phyloP scores from a whole-genome alignment of 2,113 vertebrate species.

The Mirounga angustirostris region DNA sequence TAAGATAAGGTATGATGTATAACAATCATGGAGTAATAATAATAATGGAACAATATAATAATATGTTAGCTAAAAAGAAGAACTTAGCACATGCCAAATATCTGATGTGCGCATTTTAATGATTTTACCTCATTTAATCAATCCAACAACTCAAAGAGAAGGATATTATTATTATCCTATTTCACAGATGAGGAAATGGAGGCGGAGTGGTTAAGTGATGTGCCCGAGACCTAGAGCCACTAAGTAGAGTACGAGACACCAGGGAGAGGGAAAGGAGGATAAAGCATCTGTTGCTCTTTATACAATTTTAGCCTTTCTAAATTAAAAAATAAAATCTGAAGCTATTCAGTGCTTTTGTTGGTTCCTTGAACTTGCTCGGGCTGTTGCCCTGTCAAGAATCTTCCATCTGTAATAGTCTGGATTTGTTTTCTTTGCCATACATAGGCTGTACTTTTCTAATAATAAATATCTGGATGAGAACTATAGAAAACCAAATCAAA shows the following conservation, averaged over 20 bases:
- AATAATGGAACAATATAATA: background rate
- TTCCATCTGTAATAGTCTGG: background rate
- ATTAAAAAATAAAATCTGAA: background rate
- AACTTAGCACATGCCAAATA: background rate
- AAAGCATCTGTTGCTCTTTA: background rate
- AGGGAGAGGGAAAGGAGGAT: background rate
- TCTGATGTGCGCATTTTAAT: background rate
- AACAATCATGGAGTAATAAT: background rate
- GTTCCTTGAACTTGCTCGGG: background rate
- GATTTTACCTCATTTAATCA: background rate
- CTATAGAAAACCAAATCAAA: background rate
- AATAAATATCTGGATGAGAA: background rate
- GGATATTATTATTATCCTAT: background rate
- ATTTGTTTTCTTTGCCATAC: background rate
- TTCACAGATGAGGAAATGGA: conserved; percentile 7
- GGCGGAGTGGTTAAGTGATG: background rate
- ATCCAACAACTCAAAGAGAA: background rate
- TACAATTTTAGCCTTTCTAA: conserved; percentile 27
- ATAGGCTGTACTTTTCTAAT: background rate
- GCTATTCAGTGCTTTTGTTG: background rate
- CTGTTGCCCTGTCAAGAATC: background rate
- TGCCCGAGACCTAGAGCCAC: background rate
- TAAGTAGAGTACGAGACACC: background rate
- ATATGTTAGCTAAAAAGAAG: background rate
- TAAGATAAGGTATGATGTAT: background rate